Conservation (phyloP, 1,140 invertebrate genomes). For the Metaphire vulgaris region DNA sequence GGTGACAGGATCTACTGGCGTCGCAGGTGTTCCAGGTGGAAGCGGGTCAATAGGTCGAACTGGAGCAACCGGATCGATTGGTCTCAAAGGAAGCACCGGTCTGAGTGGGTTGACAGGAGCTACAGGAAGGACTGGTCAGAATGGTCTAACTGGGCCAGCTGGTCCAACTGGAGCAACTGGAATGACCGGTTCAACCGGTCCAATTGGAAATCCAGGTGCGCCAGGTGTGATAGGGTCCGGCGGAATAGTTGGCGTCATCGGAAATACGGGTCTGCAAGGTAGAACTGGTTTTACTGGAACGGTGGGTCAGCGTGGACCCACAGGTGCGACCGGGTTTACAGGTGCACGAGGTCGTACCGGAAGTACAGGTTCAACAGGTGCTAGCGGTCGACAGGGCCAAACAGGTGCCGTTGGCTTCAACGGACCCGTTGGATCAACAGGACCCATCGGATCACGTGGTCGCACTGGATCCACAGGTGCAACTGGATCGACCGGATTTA, state of each 20-base stretch:
- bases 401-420: constrained; percentile 15
- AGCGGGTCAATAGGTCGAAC: neutral
- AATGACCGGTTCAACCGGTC: neutral
- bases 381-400: constrained; percentile 8
- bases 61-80: neutral
- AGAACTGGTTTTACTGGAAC: constrained; percentile 21
- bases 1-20: neutral
- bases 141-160: constrained; percentile 5
- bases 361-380: neutral
- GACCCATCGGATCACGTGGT: constrained; percentile 8
- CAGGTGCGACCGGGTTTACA: constrained; percentile 16
- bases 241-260: constrained; percentile 15
- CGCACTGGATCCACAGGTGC: neutral
- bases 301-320: constrained; percentile 15
- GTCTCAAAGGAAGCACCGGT: neutral
- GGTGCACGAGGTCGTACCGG: constrained; percentile 22
- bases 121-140: neutral
- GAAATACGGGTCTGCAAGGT: constrained; percentile 17
- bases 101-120: neutral
- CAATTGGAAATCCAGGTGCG: constrained; percentile 8
- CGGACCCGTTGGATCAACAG: constrained; percentile 16
- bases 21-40: neutral
- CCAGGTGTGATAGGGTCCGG: constrained; percentile 8
- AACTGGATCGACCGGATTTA: neutral
- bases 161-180: neutral